These are phyloP conservation scores for Campaea margaritaria DNA, from an alignment of 2,888 invertebrate genomes.

Conservation along the genomic window DNA sequence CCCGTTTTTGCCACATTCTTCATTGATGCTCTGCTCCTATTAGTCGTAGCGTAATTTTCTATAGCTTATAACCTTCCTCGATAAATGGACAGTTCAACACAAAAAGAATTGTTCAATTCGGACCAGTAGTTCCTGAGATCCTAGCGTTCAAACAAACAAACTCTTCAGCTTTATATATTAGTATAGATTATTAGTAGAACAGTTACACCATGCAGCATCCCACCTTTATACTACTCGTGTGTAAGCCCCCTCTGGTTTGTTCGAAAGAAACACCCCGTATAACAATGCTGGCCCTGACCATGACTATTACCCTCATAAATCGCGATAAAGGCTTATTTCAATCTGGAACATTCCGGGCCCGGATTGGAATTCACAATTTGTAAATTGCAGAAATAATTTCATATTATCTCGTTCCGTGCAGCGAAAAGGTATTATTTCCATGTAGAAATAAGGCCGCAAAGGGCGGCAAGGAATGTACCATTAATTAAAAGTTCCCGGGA, in stretches of 20 bases:
- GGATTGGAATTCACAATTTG: constrained; percentile 34
- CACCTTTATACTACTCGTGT: too few species aligned
- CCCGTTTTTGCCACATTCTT: too few species aligned
- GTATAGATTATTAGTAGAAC: too few species aligned
- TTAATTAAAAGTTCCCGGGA: constrained; percentile 42
- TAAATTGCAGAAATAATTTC: constrained; percentile 40
- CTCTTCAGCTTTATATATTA: too few species aligned
- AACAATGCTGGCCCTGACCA: constrained; percentile 25
- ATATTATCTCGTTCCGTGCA: constrained; percentile 36
- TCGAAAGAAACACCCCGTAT: constrained; percentile 11
- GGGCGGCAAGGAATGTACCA: constrained; percentile 34
- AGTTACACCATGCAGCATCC: background rate
- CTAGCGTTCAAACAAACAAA: too few species aligned
- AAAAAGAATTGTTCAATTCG: too few species aligned
- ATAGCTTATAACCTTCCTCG: too few species aligned
- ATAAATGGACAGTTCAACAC: too few species aligned
- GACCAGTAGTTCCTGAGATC: too few species aligned
- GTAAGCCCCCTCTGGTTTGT: background rate
- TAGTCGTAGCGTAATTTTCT: too few species aligned
- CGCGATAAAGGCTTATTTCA: constrained; percentile 36
- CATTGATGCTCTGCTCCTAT: too few species aligned
- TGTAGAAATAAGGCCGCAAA: constrained; percentile 32
- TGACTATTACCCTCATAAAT: constrained; percentile 34
- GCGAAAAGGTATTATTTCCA: constrained; percentile 37
- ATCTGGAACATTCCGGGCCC: constrained; percentile 31